Conservation (phyloP, 2,797 vertebrate genomes). For the Poecilia velifera region DNA sequence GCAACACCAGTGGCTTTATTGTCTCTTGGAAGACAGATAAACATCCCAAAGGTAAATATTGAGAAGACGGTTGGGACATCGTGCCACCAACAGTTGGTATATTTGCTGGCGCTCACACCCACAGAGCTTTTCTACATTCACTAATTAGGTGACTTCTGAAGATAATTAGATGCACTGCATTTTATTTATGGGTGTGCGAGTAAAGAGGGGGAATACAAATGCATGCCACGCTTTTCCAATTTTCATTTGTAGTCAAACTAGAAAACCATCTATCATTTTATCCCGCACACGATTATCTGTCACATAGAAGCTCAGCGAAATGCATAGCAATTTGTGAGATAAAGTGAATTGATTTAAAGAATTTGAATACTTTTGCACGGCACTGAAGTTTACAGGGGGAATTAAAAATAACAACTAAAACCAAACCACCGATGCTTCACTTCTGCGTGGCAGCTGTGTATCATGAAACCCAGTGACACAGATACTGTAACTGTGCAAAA, state of each 20-base stretch:
- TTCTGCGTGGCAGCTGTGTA: background rate
- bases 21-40: background rate
- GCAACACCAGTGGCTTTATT: background rate
- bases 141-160: background rate
- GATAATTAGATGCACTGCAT: background rate
- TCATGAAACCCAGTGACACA: constrained; percentile 2
- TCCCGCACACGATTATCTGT: background rate
- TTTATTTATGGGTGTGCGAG: background rate
- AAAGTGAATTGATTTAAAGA: background rate
- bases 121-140: background rate
- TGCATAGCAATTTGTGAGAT: background rate
- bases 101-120: too few species aligned
- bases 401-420: constrained; percentile 2
- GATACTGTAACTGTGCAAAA: constrained; percentile 1
- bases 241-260: background rate
- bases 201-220: background rate
- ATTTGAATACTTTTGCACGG: background rate
- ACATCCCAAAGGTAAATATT: background rate
- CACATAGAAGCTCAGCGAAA: background rate
- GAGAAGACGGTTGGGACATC: background rate
- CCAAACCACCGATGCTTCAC: background rate
- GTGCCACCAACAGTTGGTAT: too few species aligned
- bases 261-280: background rate
- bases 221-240: background rate
- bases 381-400: background rate